A percentile compares a stretch with the other conserved stretches of the same genome.
Conservation (phyloP, 2,888 invertebrate species). For the Nephrocerus scutellatus region DNA sequence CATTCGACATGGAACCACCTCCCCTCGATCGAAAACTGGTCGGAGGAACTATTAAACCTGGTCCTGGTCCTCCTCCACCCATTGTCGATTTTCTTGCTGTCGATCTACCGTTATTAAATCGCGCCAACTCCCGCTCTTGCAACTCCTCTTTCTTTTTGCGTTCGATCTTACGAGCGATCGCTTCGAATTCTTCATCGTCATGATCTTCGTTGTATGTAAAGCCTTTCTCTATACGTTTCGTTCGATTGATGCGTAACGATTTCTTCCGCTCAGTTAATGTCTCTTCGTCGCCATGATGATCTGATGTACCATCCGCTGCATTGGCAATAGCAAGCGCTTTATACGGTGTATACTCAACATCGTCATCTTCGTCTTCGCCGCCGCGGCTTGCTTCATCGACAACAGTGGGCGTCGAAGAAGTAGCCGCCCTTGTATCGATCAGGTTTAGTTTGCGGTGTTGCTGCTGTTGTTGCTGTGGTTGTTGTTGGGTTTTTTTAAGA, state of each 20-base stretch:
- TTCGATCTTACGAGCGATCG: conserved; percentile 19
- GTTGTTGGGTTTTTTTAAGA: conserved; percentile 6
- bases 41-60: too few relatives aligned
- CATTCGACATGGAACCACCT: too few relatives aligned
- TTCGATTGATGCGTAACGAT: conserved; percentile 29
- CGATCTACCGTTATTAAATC: too few relatives aligned
- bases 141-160: conserved; percentile 16
- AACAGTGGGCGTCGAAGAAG: too few relatives aligned
- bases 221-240: conserved; percentile 28
- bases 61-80: too few relatives aligned
- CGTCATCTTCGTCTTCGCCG: too few relatives aligned
- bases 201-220: conserved; percentile 31
- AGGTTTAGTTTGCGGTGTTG: neutral
- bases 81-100: too few relatives aligned
- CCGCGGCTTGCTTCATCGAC: too few relatives aligned
- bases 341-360: conserved; percentile 16
- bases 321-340: conserved; percentile 8
- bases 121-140: conserved; percentile 17
- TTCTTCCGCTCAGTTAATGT: conserved; percentile 23
- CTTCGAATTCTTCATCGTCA: conserved; percentile 26
- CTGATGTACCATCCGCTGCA: conserved; percentile 14
- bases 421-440: too few relatives aligned
- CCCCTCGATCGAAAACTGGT: too few relatives aligned
- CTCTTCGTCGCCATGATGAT: conserved; percentile 19
- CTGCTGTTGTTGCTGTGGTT: conserved; percentile 1